Base-by-base conservation (phyloP, 2,888 invertebrate genomes). In the Campoletis raptor region DNA sequence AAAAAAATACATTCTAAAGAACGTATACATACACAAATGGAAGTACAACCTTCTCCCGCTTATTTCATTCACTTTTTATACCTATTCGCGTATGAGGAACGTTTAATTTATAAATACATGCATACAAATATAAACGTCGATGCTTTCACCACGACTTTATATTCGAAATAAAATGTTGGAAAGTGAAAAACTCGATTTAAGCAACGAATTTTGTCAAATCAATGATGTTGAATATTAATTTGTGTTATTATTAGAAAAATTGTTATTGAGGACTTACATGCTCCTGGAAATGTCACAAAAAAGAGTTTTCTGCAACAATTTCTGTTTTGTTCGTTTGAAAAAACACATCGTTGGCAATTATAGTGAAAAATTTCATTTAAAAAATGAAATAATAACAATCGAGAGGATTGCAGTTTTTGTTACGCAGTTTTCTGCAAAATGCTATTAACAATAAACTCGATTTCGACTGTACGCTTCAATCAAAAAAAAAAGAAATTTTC, bases 21-120 rank as follows among this genome's bases (percentile, higher is more conserved):
- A 36, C 3, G 9, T 36, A 36, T 52, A 37, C 42, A 10, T 67
- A 54, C n/a, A 70, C 45, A 48, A 73, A 54, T 24, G 15, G 2
- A 7, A 8, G 18, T 66, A 40, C 48, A 77, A 36, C 77, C 36
- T 36, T 48, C 45, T 45, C 12, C 30, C 54, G 21, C 48, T 66
- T 18, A 66, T 66, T 36, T 66, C 48, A 45, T 64, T 77, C 48
- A 77, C 8, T 77, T 48, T 77, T 48, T 66, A n/a, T 37, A 36
- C 21, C 66, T 36, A 24, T 78, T 64, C 21, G 37, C 40, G n/a
- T 52, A 52, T 66, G 45, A n/a, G 48, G 15, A 66, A 64, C 61
- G 61, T 30, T 48, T 36, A 64, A 66, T 64, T 66, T 61, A 36
- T 48, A 12, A 45, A 42, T 12, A 3, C 21, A 48, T 40, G 18